Evolutionary conservation across 1,140 invertebrate species (phyloP), one percentile per base, ranked within the genome.

Genomic region (Phymastichus coffea): DNA sequence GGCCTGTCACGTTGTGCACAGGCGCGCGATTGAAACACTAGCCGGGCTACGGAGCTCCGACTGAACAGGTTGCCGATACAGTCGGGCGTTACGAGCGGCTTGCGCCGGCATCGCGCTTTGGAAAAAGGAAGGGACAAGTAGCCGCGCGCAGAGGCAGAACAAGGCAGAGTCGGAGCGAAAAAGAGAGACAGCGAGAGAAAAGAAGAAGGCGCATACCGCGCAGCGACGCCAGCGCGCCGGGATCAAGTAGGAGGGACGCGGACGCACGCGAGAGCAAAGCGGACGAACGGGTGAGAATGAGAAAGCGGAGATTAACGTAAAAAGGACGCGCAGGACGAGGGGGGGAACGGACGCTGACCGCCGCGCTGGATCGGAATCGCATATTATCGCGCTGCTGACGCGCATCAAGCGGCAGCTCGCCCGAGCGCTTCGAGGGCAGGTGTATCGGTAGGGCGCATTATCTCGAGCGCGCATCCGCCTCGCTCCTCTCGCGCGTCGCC

Each of bases 361-460:
- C 46, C 7, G 12, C 43, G 62, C 57, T 54, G 71, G 67, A 72
- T 73, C 67, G 67, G 65, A 75, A 75, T 76, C 70, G 68, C 70
- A 70, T 71, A 73, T 78, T 76, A 78, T 76, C 74, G 68, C 58
- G 60, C 41, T 63, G n/a, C n/a, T n/a, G n/a, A n/a, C 59, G 47
- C 37, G 54, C 55, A 53, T 51, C 49, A 63, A 60, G 52, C 61
- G 53, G 57, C 30, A 43, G 48, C 40, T 19, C n/a, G n/a, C n/a
- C n/a, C 17, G 26, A 25, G 33, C 2, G n/a, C n/a, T n/a, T n/a
- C n/a, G 20, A 38, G 22, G 33, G 41, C 49, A 52, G 57, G 57
- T 59, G 63, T 66, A 61, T 56, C 57, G 54, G 48, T 46, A 46
- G 57, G 63, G 60, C 54, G 37, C 53, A 46, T 20, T 46, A 26